phyloP scores from a whole-genome alignment of 2,888 invertebrate genomes.

The Dasypogon diadema region DNA sequence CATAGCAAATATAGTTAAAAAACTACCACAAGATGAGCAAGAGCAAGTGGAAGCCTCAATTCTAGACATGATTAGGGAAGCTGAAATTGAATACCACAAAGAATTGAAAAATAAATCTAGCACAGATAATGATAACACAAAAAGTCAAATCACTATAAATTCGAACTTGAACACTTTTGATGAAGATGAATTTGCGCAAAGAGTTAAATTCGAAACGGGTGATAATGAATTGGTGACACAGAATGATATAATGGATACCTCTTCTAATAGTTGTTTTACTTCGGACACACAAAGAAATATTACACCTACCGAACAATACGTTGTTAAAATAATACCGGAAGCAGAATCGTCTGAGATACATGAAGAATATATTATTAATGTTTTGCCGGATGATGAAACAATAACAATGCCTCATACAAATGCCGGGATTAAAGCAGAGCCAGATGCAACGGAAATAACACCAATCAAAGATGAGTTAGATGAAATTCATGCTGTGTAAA shows the following conservation, averaged over 20 bases:
- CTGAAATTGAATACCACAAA: background rate
- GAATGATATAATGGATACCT: background rate
- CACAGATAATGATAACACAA: background rate
- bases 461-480: background rate
- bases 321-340: background rate
- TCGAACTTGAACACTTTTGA: too few species aligned
- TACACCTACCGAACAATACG: background rate
- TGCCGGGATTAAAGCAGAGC: background rate
- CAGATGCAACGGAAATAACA: background rate
- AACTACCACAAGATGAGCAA: background rate
- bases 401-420: background rate
- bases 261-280: background rate
- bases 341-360: background rate
- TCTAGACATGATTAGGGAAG: background rate
- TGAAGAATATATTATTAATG: conserved; percentile 2
- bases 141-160: background rate
- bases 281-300: background rate
- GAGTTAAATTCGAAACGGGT: background rate
- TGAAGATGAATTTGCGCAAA: background rate
- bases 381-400: background rate
- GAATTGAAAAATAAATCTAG: background rate
- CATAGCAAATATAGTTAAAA: conserved; percentile 2
- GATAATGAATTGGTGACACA: background rate
- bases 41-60: background rate
- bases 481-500: too few species aligned